phyloP scores from a whole-genome alignment of 2,113 vertebrate genomes.

The Calcarius ornatus region DNA sequence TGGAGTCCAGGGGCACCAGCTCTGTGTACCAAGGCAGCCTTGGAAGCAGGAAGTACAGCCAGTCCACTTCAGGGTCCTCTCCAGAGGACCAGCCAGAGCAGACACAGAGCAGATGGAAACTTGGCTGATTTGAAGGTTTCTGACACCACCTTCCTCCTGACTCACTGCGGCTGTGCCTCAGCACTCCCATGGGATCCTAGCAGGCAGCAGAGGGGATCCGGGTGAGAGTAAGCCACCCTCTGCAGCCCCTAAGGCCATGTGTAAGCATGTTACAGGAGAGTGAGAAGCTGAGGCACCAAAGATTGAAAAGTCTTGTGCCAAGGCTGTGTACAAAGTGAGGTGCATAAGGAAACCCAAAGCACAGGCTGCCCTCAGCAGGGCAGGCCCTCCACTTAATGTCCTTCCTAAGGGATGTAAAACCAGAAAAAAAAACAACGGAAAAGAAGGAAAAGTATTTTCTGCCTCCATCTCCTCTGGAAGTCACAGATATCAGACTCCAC shows the following conservation, averaged over 20 bases:
- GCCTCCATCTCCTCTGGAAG: not conserved
- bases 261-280: not conserved
- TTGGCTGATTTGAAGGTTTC: not conserved
- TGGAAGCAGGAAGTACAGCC: not conserved
- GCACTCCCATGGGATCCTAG: not conserved
- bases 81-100: not conserved
- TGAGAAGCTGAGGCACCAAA: not conserved
- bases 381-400: rapidly evolving
- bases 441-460: not conserved
- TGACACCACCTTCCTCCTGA: not conserved
- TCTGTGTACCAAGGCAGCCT: not conserved
- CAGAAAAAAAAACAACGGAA: not conserved
- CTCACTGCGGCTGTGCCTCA: not conserved
- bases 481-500: not conserved
- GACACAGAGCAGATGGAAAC: not conserved
- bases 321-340: not conserved
- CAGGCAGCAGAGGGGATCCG: not conserved
- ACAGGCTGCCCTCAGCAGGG: rapidly evolving
- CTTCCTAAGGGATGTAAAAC: not conserved
- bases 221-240: not conserved
- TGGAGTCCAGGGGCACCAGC: not conserved
- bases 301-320: not conserved
- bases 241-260: not conserved
- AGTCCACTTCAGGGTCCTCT: not conserved
- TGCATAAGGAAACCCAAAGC: not conserved